Evolutionary conservation across 92 coral and sea anemone genomes (phyloP).

Genomic region (Phenganax marumi): DNA sequence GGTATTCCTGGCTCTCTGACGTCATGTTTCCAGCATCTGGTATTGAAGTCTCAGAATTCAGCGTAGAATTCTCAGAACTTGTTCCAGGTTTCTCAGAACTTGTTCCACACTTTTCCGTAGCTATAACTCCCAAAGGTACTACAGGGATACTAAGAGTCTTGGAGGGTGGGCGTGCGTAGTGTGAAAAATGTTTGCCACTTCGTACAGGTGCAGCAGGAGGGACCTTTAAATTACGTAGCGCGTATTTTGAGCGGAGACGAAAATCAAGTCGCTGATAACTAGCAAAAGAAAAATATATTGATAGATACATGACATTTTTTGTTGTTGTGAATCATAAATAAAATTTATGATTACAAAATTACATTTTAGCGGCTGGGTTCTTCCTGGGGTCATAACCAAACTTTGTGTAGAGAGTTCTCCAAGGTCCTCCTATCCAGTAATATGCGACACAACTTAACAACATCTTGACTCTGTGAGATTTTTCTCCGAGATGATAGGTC

Average conservation of each 20-base stretch:
- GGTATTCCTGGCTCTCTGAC: slow-evolving; percentile 49
- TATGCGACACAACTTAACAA: slow-evolving; percentile 67
- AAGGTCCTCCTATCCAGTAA: slow-evolving; percentile 90
- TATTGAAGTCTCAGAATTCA: slow-evolving; percentile 18
- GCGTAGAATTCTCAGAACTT: not conserved
- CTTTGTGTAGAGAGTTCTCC: slow-evolving; percentile 90
- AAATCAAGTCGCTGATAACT: slow-evolving; percentile 80
- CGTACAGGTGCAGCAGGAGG: slow-evolving; percentile 60
- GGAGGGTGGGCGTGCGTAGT: too few relatives aligned
- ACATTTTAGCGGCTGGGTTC: slow-evolving; percentile 90
- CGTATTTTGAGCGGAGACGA: slow-evolving; percentile 66
- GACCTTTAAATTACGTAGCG: slow-evolving; percentile 51
- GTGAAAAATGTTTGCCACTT: slow-evolving; percentile 1
- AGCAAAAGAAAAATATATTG: not conserved
- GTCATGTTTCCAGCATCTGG: slow-evolving; percentile 31
- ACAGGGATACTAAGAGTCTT: slow-evolving; percentile 9
- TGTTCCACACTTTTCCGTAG: slow-evolving; percentile 16
- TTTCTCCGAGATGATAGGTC: slow-evolving; percentile 60
- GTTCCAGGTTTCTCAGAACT: slow-evolving; percentile 18
- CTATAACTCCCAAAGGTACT: slow-evolving; percentile 41
- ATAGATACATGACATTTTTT: not conserved
- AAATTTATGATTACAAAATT: not conserved
- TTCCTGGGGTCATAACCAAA: slow-evolving; percentile 93
- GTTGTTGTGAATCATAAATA: not conserved
- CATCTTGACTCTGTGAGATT: slow-evolving; percentile 56